These are phyloP conservation scores for Thamnophis elegans DNA, from an alignment of 2,797 vertebrate species.

Conservation along the genomic window DNA sequence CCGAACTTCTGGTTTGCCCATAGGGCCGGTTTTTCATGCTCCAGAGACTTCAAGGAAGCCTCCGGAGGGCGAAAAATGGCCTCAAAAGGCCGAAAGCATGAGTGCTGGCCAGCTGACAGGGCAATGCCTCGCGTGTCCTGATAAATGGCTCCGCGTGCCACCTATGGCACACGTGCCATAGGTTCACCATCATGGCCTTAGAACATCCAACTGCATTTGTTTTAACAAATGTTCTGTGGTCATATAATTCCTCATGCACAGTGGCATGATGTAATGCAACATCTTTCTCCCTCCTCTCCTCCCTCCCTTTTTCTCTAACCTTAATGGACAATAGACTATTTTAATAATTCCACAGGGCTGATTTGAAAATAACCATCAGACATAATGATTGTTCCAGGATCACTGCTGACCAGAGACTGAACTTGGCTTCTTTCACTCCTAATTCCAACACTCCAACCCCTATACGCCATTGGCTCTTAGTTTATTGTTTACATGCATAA, in stretches of 20 bases:
- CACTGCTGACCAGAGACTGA: neutral
- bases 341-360: neutral
- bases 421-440: neutral
- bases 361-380: neutral
- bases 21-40: too few species aligned
- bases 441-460: neutral
- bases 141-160: too few species aligned
- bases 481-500: neutral
- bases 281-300: neutral
- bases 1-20: too few species aligned
- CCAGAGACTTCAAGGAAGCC: too few species aligned
- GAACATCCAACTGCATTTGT: neutral
- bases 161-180: too few species aligned
- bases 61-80: too few species aligned
- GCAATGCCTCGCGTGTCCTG: too few species aligned
- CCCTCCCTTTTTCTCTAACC: neutral
- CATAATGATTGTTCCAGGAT: neutral
- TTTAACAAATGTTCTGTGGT: neutral
- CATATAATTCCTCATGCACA: neutral
- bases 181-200: too few species aligned
- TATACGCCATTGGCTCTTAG: neutral
- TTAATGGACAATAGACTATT: fast-evolving
- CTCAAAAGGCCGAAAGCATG: too few species aligned
- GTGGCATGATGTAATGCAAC: neutral
- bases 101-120: too few species aligned